Percentiles rank a stretch among this genome's conserved stretches.
Evolutionary conservation across 2,797 vertebrate genomes (phyloP).

Genomic region (Borostomias antarcticus): DNA sequence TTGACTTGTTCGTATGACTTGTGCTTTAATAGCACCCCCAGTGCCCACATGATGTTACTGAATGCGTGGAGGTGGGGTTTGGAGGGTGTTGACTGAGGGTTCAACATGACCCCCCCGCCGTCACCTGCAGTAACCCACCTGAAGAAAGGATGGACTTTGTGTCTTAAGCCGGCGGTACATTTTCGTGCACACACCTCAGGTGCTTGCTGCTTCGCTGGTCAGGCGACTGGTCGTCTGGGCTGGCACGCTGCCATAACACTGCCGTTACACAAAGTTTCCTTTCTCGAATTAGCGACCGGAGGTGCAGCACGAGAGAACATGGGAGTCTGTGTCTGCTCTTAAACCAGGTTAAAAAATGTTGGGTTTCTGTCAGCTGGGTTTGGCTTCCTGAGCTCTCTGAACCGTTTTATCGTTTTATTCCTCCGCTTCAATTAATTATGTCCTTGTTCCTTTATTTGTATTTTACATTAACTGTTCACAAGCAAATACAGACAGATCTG

Average conservation of each 20-base stretch:
- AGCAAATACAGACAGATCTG: neutral
- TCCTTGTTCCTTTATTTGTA: neutral
- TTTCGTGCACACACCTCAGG: neutral
- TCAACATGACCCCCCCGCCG: neutral
- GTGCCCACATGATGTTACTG: neutral
- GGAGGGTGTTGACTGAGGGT: neutral
- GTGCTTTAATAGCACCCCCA: too few species aligned
- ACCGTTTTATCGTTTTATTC: too few species aligned
- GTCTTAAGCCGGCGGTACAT: constrained; percentile 5
- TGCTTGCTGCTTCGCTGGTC: constrained; percentile 7
- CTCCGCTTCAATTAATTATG: neutral
- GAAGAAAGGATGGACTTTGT: constrained; percentile 7
- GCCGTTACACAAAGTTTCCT: constrained; percentile 24
- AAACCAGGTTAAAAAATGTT: neutral
- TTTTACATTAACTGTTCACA: neutral
- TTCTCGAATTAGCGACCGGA: constrained; percentile 13
- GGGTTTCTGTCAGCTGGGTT: neutral
- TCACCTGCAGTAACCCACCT: neutral
- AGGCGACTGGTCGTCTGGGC: constrained; percentile 9
- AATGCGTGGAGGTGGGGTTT: neutral
- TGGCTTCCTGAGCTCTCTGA: neutral
- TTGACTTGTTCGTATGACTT: neutral
- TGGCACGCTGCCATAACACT: constrained; percentile 34
- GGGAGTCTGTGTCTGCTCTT: constrained; percentile 18
- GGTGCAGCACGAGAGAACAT: too few species aligned